Evolutionary conservation across 64 coral and sea anemone species (phyloP).

Genomic region (Stichodactyla helianthus): DNA sequence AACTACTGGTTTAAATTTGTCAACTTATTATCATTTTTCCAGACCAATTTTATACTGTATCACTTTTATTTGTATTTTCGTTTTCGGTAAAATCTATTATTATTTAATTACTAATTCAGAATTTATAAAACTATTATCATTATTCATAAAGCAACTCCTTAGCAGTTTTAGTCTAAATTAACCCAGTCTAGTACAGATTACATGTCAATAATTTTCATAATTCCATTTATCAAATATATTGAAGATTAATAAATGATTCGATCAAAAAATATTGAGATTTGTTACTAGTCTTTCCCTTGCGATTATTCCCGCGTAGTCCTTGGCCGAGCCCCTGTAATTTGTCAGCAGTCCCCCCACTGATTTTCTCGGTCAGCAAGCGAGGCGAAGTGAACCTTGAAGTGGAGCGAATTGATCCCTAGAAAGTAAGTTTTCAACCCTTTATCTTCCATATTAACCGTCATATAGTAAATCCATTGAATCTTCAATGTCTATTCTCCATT

Average conservation of each 20-base stretch:
- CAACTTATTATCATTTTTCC: neutral
- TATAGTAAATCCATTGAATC: neutral
- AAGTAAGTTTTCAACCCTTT: conserved; percentile 21
- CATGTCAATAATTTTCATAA: neutral
- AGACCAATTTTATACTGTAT: too few relatives aligned
- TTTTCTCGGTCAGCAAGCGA: conserved; percentile 31
- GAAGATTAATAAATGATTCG: neutral
- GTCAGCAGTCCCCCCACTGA: conserved; percentile 50
- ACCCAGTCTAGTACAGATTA: too few relatives aligned
- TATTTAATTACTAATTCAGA: too few relatives aligned
- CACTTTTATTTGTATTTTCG: too few relatives aligned
- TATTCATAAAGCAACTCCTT: too few relatives aligned
- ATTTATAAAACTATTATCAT: too few relatives aligned
- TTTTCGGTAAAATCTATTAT: too few relatives aligned
- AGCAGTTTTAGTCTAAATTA: too few relatives aligned
- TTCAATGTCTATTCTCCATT: neutral
- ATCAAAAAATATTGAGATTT: neutral
- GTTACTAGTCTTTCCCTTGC: neutral
- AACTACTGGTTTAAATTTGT: neutral
- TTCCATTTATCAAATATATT: neutral
- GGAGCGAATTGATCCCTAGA: conserved; percentile 10
- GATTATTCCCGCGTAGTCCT: conserved; percentile 13
- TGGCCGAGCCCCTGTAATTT: conserved; percentile 41
- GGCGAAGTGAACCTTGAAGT: conserved; percentile 32
- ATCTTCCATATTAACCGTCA: neutral